Evolutionary conservation across 1,140 invertebrate genomes (phyloP), one percentile per base, ranked within the genome.

Genomic region (Armadillidium nasatum): DNA sequence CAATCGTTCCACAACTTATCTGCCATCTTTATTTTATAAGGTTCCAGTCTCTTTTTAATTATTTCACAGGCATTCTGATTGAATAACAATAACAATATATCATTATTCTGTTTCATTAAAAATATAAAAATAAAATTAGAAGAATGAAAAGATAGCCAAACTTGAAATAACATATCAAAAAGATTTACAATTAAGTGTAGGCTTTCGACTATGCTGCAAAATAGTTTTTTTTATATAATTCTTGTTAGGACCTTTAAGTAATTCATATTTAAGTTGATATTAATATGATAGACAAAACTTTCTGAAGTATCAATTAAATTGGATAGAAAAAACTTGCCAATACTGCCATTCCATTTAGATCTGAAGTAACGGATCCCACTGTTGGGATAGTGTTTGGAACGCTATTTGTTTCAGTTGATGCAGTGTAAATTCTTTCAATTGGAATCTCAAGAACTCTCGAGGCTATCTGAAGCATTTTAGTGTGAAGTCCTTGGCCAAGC

Each of bases 401-500:
- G 86, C 94, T 96, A 82, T 96, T 93, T 0, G 95, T 97, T 13
- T 91, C 86, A 0, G 93, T 95, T 85, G 97, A 95, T 71, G 88
- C 88, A 23, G 95, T 94, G 83, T 95, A 91, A 82, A 98, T 94
- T 82, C 91, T 89, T 0, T 90, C 88, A 7, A 88, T 83, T 45
- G 93, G 88, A 22, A 96, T 89, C 46, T 88, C 89, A 3, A 98
- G 85, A 7, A 88, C 88, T 79, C 90, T 46, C n/a, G 72, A 73
- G 11, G 72, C 72, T 9, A 73, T 45, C 88, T 97, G 94, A 75
- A 95, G 91, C 91, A 96, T 95, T 87, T 97, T 98, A 0, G 94
- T 97, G 82, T 97, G 93, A 0, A 98, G 85, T 3, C 96, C 96
- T 86, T 98, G 96, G 0, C 96, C 96, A 91, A 98, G 97, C 88